Evolutionary conservation across 23 tunicate genomes (phyloP).

Genomic region (Pegea sp.): DNA sequence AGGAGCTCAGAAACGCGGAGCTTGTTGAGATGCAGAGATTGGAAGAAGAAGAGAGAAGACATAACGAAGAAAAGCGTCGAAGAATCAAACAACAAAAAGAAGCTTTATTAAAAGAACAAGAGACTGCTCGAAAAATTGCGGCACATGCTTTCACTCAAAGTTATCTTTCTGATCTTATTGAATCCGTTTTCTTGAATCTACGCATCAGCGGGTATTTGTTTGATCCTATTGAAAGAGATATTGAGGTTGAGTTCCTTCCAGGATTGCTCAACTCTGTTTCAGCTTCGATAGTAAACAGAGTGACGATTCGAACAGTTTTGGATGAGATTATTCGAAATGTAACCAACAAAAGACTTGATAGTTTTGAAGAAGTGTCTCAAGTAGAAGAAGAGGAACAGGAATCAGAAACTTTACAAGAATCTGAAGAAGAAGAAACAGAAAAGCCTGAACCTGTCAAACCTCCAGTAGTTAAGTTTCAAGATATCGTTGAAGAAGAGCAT

Average conservation of each 20-base stretch:
- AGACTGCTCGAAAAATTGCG: conserved; percentile 96
- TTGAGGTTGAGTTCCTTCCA: neutral
- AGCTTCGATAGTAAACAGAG: too few relatives aligned
- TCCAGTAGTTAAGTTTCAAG: too few relatives aligned
- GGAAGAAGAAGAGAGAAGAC: conserved; percentile 92
- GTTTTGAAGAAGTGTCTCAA: too few relatives aligned
- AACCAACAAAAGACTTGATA: too few relatives aligned
- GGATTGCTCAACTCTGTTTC: neutral
- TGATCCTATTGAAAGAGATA: conserved; percentile 83
- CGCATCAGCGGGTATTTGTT: conserved; percentile 77
- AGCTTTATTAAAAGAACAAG: conserved; percentile 62
- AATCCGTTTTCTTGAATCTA: conserved; percentile 79
- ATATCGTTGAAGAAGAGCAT: too few relatives aligned
- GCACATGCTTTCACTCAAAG: conserved; percentile 96
- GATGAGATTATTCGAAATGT: too few relatives aligned
- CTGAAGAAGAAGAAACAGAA: too few relatives aligned
- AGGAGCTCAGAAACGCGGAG: conserved; percentile 84
- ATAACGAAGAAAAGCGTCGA: conserved; percentile 78
- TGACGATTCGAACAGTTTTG: too few relatives aligned
- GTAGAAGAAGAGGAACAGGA: too few relatives aligned
- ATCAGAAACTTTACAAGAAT: too few relatives aligned
- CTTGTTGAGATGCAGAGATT: conserved; percentile 84
- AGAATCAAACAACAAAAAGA: conserved; percentile 88
- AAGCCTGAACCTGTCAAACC: too few relatives aligned
- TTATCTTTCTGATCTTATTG: conserved; percentile 79